phyloP scores from a whole-genome alignment of 2,888 invertebrate genomes.

The Diloba caeruleocephala region DNA sequence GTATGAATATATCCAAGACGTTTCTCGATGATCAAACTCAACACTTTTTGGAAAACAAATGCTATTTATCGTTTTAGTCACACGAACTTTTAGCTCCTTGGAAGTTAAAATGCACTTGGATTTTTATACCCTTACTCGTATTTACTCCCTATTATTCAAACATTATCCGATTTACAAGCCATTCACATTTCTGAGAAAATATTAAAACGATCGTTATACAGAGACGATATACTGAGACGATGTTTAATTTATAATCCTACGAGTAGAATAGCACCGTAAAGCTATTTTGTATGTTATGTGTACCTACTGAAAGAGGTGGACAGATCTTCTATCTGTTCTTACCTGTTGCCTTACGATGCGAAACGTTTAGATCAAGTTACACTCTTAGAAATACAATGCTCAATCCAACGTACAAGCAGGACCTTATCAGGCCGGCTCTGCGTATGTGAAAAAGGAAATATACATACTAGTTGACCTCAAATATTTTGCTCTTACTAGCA shows the following conservation, averaged over 20 bases:
- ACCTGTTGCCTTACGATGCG: slow-evolving; percentile 20
- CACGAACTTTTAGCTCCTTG: slow-evolving; percentile 8
- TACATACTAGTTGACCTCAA: slow-evolving; percentile 45
- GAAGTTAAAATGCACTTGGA: slow-evolving; percentile 14
- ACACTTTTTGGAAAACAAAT: too few relatives aligned
- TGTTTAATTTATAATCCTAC: slow-evolving; percentile 23
- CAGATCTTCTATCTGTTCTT: slow-evolving; percentile 28
- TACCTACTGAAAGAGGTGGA: slow-evolving; percentile 15
- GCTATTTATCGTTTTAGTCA: neutral
- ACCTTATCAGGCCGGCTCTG: slow-evolving; percentile 28
- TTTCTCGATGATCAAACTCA: neutral
- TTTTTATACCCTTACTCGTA: slow-evolving; percentile 9
- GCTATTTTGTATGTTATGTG: slow-evolving; percentile 19
- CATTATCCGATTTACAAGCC: slow-evolving; percentile 13
- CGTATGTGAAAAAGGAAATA: slow-evolving; percentile 34
- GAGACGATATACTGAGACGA: slow-evolving; percentile 4
- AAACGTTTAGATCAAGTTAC: slow-evolving; percentile 39
- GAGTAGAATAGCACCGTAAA: slow-evolving; percentile 22
- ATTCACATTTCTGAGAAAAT: slow-evolving; percentile 16
- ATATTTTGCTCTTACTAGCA: slow-evolving; percentile 32
- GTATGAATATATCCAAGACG: neutral
- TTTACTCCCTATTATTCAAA: slow-evolving; percentile 11
- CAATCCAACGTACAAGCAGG: slow-evolving; percentile 33
- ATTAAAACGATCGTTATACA: slow-evolving; percentile 9
- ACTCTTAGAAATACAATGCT: slow-evolving; percentile 41